phyloP scores from a whole-genome alignment of 2,888 invertebrate species.

The Chouioia cunea region DNA sequence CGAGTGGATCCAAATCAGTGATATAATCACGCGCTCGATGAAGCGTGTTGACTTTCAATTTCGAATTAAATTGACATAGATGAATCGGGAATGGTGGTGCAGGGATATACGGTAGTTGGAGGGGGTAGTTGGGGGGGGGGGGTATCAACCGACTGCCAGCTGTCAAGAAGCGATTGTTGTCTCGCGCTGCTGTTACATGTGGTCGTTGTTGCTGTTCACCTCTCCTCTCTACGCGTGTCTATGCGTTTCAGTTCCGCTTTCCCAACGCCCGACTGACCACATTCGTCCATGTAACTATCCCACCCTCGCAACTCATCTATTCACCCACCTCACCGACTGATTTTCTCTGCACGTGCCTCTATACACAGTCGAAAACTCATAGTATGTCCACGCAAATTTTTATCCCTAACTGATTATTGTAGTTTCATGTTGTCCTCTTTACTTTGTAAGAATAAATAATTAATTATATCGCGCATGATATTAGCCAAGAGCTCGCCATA shows the following conservation, averaged over 20 bases:
- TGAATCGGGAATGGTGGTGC: slow-evolving; percentile 22
- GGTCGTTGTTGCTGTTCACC: slow-evolving; percentile 16
- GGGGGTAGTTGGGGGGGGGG: neutral
- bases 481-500: too few species aligned
- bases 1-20: slow-evolving; percentile 2
- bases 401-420: too few species aligned
- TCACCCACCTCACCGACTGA: too few species aligned
- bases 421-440: too few species aligned
- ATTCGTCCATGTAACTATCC: slow-evolving; percentile 30
- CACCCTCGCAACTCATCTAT: too few species aligned
- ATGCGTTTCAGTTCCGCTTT: too few species aligned
- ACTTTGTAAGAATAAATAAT: too few species aligned
- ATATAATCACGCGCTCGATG: slow-evolving; percentile 29
- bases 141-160: neutral
- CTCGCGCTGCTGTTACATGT: slow-evolving; percentile 28
- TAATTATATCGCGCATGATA: too few species aligned
- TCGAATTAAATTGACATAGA: slow-evolving; percentile 28
- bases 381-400: too few species aligned
- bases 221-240: neutral
- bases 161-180: slow-evolving; percentile 35
- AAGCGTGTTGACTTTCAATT: slow-evolving; percentile 38
- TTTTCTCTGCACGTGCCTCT: too few species aligned
- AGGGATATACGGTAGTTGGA: neutral
- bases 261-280: slow-evolving; percentile 21
- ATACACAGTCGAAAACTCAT: too few species aligned